These are phyloP conservation scores for Falco punctatus DNA, from an alignment of 2,113 vertebrate species.

Conservation along the genomic window DNA sequence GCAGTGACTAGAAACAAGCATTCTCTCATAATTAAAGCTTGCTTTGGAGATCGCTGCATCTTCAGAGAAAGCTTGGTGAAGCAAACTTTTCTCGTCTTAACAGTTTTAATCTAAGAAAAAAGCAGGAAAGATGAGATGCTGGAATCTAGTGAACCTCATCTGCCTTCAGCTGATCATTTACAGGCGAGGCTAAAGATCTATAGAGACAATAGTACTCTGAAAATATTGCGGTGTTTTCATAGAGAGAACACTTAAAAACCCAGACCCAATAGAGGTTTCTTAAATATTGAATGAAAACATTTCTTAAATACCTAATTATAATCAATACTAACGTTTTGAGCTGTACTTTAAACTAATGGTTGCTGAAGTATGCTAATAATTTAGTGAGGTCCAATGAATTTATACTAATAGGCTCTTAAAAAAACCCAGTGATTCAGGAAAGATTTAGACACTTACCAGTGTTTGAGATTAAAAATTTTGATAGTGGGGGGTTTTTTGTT, in stretches of 20 bases:
- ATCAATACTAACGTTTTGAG: not conserved
- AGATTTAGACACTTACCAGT: not conserved
- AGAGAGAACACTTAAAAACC: not conserved
- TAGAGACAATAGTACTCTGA: not conserved
- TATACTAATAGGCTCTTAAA: not conserved
- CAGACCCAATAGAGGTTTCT: not conserved
- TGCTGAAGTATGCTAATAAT: constrained; percentile 32
- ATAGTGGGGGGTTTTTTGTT: not conserved
- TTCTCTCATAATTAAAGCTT: constrained; percentile 3
- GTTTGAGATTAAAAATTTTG: not conserved
- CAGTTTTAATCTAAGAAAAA: not conserved
- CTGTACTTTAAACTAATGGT: constrained; percentile 34
- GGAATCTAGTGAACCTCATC: not conserved
- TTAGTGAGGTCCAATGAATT: not conserved
- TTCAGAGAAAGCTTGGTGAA: not conserved
- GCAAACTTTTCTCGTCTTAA: not conserved
- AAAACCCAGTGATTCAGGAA: not conserved
- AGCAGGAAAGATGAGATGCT: not conserved
- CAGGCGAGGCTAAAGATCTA: not conserved
- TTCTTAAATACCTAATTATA: not conserved
- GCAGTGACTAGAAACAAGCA: not conserved
- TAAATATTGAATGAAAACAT: not conserved
- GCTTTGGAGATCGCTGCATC: not conserved
- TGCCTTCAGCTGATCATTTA: not conserved
- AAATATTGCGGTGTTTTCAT: not conserved